Percentiles rank a stretch among this genome's conserved stretches.
These are phyloP conservation scores for Leptinotarsa rubiginosa DNA, from an alignment of 2,888 invertebrate species.

Conservation along the genomic window DNA sequence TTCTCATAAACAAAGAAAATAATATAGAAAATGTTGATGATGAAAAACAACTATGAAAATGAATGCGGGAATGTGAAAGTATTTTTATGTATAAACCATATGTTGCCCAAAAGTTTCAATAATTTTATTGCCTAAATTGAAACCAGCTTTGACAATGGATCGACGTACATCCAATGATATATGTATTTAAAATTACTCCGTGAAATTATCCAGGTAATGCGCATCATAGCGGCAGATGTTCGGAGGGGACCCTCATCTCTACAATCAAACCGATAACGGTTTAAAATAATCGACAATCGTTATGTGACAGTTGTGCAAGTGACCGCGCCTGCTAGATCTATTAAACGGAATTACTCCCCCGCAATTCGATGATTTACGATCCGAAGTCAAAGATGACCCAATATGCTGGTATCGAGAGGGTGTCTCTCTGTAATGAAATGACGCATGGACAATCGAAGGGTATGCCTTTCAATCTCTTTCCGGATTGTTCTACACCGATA, in stretches of 20 bases:
- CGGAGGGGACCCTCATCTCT: slow-evolving; percentile 34
- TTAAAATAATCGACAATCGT: slow-evolving; percentile 48
- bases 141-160: neutral
- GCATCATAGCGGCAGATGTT: slow-evolving; percentile 39
- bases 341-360: slow-evolving; percentile 56
- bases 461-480: slow-evolving; percentile 41
- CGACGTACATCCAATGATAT: neutral
- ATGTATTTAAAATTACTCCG: slow-evolving; percentile 10
- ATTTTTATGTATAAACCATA: neutral
- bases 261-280: slow-evolving; percentile 36
- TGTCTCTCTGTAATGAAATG: slow-evolving; percentile 39
- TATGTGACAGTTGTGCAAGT: slow-evolving; percentile 57
- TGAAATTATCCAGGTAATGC: slow-evolving; percentile 34
- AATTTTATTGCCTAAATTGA: slow-evolving; percentile 1
- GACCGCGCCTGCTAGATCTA: slow-evolving; percentile 51
- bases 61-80: no score
- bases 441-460: slow-evolving; percentile 43
- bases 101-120: neutral
- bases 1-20: no score
- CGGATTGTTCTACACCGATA: slow-evolving; percentile 43
- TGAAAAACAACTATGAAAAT: no score
- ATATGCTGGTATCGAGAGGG: slow-evolving; percentile 46
- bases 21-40: no score
- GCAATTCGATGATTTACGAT: slow-evolving; percentile 57
- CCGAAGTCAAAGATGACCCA: slow-evolving; percentile 47